Evolutionary conservation across 2,113 vertebrate species (phyloP).

Genomic region (Xyrauchen texanus): DNA sequence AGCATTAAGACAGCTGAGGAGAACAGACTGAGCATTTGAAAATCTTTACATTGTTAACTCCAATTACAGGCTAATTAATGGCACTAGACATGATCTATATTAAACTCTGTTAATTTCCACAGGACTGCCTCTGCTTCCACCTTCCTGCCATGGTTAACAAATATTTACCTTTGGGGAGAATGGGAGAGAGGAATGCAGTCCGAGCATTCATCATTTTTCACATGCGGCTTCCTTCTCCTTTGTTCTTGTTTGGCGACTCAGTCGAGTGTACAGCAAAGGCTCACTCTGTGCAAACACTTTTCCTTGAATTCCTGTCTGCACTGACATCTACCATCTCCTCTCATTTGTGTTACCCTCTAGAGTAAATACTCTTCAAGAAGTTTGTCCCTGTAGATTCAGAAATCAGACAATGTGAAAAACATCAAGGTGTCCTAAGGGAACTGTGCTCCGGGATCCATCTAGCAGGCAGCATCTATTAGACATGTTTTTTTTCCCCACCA

Average conservation of each 20-base stretch:
- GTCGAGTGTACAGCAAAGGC: constrained; percentile 40
- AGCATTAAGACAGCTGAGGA: background rate
- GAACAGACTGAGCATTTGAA: background rate
- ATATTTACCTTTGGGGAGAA: constrained; percentile 40
- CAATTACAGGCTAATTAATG: constrained; percentile 3
- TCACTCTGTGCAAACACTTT: constrained; percentile 40
- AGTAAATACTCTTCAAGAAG: constrained; percentile 41
- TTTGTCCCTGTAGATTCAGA: constrained; percentile 42
- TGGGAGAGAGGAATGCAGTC: background rate
- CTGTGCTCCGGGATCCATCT: constrained; percentile 1
- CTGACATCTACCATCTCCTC: constrained; percentile 32
- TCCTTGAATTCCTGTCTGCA: constrained; percentile 40
- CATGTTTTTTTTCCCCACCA: background rate
- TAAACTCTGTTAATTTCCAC: constrained; percentile 4
- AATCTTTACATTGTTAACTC: background rate
- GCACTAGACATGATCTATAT: constrained; percentile 10
- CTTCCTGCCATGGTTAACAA: constrained; percentile 25
- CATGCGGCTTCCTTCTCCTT: constrained; percentile 15
- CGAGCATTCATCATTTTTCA: constrained; percentile 19
- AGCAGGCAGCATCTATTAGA: constrained; percentile 22
- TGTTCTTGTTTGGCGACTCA: constrained; percentile 38
- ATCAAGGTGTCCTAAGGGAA: constrained; percentile 29
- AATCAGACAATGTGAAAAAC: constrained; percentile 40
- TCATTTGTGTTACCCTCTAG: constrained; percentile 47
- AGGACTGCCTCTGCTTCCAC: constrained; percentile 10